Evolutionary conservation across 2,113 vertebrate genomes (phyloP).

Genomic region (Pelmatolapia mariae): DNA sequence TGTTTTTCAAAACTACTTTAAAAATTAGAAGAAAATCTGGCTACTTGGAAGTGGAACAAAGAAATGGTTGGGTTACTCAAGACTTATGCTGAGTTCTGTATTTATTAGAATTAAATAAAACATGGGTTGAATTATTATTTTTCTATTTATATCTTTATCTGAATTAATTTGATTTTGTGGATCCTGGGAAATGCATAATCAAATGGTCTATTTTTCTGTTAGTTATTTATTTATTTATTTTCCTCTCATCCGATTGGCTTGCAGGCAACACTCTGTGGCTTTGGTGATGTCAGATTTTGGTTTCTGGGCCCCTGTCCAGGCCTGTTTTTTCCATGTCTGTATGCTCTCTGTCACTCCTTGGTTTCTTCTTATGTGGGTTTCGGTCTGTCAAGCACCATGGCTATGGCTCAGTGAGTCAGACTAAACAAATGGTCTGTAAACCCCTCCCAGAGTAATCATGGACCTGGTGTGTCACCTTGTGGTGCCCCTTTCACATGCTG

Average conservation of each 20-base stretch:
- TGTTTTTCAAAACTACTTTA: neutral
- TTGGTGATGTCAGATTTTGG: conserved; percentile 23
- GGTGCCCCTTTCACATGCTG: neutral
- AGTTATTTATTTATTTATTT: neutral
- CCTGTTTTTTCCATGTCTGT: conserved; percentile 11
- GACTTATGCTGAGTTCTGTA: neutral
- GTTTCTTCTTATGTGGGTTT: conserved; percentile 47
- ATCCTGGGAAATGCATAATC: neutral
- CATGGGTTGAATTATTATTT: neutral
- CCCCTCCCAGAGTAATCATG: neutral
- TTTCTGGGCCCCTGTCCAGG: conserved; percentile 30
- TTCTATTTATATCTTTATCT: neutral
- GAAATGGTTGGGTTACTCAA: neutral
- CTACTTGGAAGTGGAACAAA: neutral
- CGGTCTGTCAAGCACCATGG: conserved; percentile 11
- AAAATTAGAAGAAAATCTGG: neutral
- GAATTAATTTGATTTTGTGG: neutral
- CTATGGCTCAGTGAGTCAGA: conserved; percentile 38
- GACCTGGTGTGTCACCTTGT: conserved; percentile 14
- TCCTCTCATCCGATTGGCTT: neutral
- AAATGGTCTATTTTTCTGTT: neutral
- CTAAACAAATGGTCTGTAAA: conserved; percentile 38
- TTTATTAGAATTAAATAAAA: neutral
- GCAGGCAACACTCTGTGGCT: neutral
- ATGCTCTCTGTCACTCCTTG: conserved; percentile 3